Evolutionary conservation across 2,888 invertebrate species (phyloP).

Genomic region (Spilosoma lubricipeda): DNA sequence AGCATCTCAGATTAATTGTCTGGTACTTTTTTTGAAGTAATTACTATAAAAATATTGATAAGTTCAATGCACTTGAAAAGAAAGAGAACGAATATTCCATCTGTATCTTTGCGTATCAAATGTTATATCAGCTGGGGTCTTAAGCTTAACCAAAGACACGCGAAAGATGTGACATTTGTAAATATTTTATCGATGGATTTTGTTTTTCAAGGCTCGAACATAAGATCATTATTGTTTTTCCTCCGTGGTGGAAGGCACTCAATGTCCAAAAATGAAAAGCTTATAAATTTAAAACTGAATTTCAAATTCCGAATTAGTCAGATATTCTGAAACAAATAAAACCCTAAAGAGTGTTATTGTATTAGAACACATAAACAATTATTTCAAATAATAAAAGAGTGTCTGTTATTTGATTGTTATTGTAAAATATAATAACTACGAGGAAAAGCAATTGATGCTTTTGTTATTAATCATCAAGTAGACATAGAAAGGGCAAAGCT

Average conservation of each 20-base stretch:
- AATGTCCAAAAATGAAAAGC: neutral
- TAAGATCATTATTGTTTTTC: too few species aligned
- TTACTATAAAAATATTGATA: too few species aligned
- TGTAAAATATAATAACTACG: neutral
- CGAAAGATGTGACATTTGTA: neutral
- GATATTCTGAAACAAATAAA: neutral
- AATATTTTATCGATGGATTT: neutral
- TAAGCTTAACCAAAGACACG: neutral
- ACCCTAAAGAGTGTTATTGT: neutral
- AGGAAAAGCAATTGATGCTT: slow-evolving; percentile 3
- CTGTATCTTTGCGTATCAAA: neutral
- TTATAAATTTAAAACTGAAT: neutral
- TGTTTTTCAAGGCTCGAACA: neutral
- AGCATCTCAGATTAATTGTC: too few species aligned
- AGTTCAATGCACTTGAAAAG: neutral
- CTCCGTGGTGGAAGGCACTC: too few species aligned
- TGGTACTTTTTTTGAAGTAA: too few species aligned
- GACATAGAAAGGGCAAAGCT: neutral
- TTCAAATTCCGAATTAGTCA: neutral
- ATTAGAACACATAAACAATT: slow-evolving; percentile 3
- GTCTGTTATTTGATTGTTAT: slow-evolving; percentile 6
- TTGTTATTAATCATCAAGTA: slow-evolving; percentile 3
- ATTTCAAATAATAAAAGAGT: neutral
- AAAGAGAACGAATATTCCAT: neutral
- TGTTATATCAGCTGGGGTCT: neutral